Base-by-base conservation (phyloP, 2,888 invertebrate species). In the Cenopis cana region DNA sequence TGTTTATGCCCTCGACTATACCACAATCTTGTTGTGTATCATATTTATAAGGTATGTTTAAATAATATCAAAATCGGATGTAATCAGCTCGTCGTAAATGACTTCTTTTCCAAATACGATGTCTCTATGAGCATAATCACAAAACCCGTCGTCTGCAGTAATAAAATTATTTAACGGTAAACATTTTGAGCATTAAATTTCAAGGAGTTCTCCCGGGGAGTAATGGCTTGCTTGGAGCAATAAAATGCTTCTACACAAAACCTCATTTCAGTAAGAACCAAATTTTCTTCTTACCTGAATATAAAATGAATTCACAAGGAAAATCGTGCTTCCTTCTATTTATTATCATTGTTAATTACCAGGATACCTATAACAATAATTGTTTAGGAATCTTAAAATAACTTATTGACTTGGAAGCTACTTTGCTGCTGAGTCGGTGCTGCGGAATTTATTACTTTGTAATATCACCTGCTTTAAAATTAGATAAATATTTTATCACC, bases 161-260 rank as follows among this genome's bases (percentile, higher is more conserved):
- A 84, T 87, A 86, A 85, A 86, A 86, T 87, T 85, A 87, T 86
- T 85, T 82, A 77, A 78, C 82, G 83, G 86, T 85, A 87, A 87
- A 87, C 86, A 88, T 86, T 86, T 85, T 80, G 82, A 78, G 81
- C 85, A 87, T 88, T 86, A 85, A 87, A 88, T 86, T 85, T 82
- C 57, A 68, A 70, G 70, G 68, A 65, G 46, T 70, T 69, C 61
- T 72, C 69, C 17, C 69, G 62, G 72, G 66, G 70, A 70, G 69
- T 75, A 74, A 75, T 75, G 69, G 74, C 65, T 54, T 59, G 66
- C 60, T 72, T 65, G 46, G 36, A 38, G 77, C 76, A 76, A 81
- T 78, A 80, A 77, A 79, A 79, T 72, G 77, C 69, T 78, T 70
- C 74, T 68, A 76, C 78, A 77, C 79, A 79, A 81, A 79, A 81